Evolutionary conservation across 1,140 invertebrate species (phyloP).

Genomic region (Brachionus angularis): DNA sequence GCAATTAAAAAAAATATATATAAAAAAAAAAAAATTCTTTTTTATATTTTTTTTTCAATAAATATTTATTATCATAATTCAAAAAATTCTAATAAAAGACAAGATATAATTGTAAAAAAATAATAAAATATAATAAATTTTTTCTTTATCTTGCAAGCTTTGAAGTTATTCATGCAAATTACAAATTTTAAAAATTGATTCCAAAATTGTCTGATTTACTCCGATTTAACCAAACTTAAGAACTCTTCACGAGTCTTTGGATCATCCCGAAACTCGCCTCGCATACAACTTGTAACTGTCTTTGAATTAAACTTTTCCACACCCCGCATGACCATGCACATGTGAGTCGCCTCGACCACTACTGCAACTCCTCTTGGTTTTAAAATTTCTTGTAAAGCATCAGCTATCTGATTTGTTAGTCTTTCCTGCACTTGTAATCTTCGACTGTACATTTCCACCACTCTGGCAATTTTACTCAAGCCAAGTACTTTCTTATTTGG

Average conservation of each 20-base stretch:
- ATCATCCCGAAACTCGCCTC: slow-evolving; percentile 95
- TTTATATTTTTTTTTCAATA: too few species aligned
- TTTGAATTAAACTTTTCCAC: slow-evolving; percentile 99
- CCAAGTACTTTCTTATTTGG: slow-evolving; percentile 95
- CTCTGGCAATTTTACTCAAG: slow-evolving; percentile 90
- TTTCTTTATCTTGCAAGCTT: too few species aligned
- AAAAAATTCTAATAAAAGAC: too few species aligned
- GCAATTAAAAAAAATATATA: too few species aligned
- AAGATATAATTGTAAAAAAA: too few species aligned
- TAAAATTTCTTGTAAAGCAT: slow-evolving; percentile 91
- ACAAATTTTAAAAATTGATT: too few species aligned
- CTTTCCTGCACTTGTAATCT: slow-evolving; percentile 95
- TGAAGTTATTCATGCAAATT: too few species aligned
- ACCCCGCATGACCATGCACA: slow-evolving; percentile 99
- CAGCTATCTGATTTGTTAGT: slow-evolving; percentile 94
- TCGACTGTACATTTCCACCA: slow-evolving; percentile 93
- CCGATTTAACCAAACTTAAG: slow-evolving; percentile 67
- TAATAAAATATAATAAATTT: too few species aligned
- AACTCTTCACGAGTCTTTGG: slow-evolving; percentile 98
- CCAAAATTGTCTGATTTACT: background rate
- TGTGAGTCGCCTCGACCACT: slow-evolving; percentile 91
- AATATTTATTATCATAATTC: too few species aligned
- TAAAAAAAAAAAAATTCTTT: too few species aligned
- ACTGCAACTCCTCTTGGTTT: slow-evolving; percentile 93
- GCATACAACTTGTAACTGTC: slow-evolving; percentile 97